A percentile compares a stretch with the other conserved stretches of the same genome.
Evolutionary conservation across 2,113 vertebrate genomes (phyloP).

Genomic region (Lonchura striata): DNA sequence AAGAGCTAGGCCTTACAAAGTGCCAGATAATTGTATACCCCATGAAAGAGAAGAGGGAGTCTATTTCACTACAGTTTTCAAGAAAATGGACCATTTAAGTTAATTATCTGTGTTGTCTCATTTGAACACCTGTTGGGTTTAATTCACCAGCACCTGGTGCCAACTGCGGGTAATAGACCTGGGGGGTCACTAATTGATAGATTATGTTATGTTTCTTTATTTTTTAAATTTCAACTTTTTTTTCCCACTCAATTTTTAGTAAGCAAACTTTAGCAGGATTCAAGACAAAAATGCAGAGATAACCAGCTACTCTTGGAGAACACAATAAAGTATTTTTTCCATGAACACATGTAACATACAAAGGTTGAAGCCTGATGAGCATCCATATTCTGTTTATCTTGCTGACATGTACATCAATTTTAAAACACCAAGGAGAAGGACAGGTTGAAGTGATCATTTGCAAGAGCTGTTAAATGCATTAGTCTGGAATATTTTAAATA

Average conservation of each 20-base stretch:
- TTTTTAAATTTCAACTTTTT: neutral
- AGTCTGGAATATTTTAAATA: neutral
- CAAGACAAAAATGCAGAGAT: neutral
- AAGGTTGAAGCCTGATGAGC: neutral
- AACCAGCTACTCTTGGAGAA: neutral
- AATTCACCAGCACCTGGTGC: conserved; percentile 42
- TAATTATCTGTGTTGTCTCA: conserved; percentile 44
- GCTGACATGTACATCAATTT: neutral
- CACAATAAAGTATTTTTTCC: neutral
- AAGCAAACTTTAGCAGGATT: neutral
- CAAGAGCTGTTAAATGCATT: neutral
- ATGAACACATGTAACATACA: neutral
- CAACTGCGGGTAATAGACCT: neutral
- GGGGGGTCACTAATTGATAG: neutral
- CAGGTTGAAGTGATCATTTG: neutral
- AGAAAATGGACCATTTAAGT: conserved; percentile 51
- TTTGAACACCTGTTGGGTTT: conserved; percentile 59
- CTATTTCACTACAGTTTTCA: conserved; percentile 34
- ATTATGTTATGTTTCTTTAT: neutral
- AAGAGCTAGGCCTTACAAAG: neutral
- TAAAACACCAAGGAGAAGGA: neutral
- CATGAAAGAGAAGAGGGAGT: neutral
- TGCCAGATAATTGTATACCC: conserved; percentile 2
- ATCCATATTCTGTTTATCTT: neutral
- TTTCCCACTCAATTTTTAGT: neutral